A percentile compares a stretch with the other conserved stretches of the same genome.
Conservation (phyloP, 2,888 invertebrate genomes). For the Caenorhabditis angaria region DNA sequence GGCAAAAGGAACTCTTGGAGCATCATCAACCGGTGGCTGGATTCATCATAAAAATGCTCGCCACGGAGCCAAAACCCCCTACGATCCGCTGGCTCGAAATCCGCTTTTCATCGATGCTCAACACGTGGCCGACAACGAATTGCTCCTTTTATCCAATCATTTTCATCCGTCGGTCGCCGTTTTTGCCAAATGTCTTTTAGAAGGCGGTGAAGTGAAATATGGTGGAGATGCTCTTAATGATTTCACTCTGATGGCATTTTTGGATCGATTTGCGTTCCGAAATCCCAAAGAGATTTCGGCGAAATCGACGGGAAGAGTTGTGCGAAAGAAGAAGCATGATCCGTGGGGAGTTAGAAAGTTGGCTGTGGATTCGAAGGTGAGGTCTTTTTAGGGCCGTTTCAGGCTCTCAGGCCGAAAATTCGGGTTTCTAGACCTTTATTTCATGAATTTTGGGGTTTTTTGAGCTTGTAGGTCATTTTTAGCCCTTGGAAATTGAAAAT, state of each 20-base stretch:
- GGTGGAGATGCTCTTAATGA: conserved; percentile 92
- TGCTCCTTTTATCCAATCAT: conserved; percentile 80
- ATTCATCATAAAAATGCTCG: conserved; percentile 46
- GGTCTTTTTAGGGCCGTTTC: conserved; percentile 6
- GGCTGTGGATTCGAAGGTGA: conserved; percentile 54
- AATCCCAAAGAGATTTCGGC: conserved; percentile 78
- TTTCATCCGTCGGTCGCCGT: conserved; percentile 91
- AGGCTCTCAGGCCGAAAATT: background rate
- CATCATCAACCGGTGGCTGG: conserved; percentile 49
- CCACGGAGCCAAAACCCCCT: conserved; percentile 58
- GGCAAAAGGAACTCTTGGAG: conserved; percentile 26
- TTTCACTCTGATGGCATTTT: conserved; percentile 87
- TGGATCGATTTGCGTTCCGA: conserved; percentile 93
- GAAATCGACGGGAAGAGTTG: conserved; percentile 22
- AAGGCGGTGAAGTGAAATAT: conserved; percentile 77
- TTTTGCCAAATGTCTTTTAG: conserved; percentile 79
- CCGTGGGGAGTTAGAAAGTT: conserved; percentile 62
- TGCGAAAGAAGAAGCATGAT: conserved; percentile 52
- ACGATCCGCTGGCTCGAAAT: conserved; percentile 80
- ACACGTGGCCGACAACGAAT: conserved; percentile 81
- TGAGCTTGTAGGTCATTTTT: no score
- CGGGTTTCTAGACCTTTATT: no score
- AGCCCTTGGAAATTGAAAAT: no score
- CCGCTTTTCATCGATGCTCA: conserved; percentile 86
- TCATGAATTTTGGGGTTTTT: no score